phyloP scores from a whole-genome alignment of 2,888 invertebrate genomes.

The Melieria picta region DNA sequence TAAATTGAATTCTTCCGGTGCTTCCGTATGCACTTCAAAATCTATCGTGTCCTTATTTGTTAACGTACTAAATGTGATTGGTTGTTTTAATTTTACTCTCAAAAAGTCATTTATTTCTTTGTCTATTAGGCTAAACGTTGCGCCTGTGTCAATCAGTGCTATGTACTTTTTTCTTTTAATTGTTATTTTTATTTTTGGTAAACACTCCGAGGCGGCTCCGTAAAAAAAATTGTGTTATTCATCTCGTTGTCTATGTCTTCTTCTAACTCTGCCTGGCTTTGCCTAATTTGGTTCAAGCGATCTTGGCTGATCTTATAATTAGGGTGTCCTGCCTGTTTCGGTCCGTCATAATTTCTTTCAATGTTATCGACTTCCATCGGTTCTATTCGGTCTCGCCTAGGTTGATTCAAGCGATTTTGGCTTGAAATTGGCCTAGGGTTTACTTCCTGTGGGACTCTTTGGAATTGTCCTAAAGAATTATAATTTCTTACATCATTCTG shows the following conservation, averaged over 20 bases:
- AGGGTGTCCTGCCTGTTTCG: slow-evolving; percentile 23
- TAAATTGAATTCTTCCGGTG: not conserved
- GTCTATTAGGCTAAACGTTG: not conserved
- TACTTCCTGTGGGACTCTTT: slow-evolving; percentile 18
- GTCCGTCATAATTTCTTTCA: slow-evolving; percentile 1
- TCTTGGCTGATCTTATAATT: slow-evolving; percentile 3
- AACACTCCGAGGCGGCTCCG: slow-evolving; percentile 16
- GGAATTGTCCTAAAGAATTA: not conserved
- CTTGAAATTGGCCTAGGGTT: slow-evolving; percentile 26
- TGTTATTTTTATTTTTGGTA: slow-evolving; percentile 27
- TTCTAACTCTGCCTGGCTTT: slow-evolving; percentile 5
- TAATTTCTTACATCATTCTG: slow-evolving; percentile 7
- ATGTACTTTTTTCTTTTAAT: slow-evolving; percentile 25
- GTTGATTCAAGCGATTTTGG: slow-evolving; percentile 27
- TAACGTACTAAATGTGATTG: not conserved
- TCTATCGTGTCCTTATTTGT: slow-evolving; percentile 1
- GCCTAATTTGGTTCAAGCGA: slow-evolving; percentile 11
- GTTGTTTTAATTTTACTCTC: not conserved
- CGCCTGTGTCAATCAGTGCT: slow-evolving; percentile 28
- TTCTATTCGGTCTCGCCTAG: slow-evolving; percentile 22
- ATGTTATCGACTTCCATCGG: slow-evolving; percentile 27
- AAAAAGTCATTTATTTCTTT: not conserved
- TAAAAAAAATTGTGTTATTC: slow-evolving; percentile 26
- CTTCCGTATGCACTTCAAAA: not conserved
- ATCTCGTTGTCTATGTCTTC: not conserved